Evolutionary conservation across 2,797 vertebrate species (phyloP), one percentile per base, ranked within the genome.

Genomic region (Channa striata): DNA sequence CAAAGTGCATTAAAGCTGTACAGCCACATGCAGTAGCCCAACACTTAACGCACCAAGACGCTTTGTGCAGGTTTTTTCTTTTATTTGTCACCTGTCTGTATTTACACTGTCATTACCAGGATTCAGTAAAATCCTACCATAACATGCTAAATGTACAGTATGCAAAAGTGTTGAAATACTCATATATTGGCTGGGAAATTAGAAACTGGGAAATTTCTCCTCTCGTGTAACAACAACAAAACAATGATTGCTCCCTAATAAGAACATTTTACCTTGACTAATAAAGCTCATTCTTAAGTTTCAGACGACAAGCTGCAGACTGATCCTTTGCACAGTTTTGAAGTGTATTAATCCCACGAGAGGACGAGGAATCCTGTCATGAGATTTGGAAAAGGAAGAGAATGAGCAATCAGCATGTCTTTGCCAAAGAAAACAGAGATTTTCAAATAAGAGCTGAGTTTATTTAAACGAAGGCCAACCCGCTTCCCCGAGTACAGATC

Each of bases 401-500:
- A 49, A 42, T 69, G 42, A 59, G 37, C 51, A 65, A 63, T 70
- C 33, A 62, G 23, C 39, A 68, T 43, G 21, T 46, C 68, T 40
- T 25, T 56, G 34, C 11, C 21, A 20, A 21, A 60, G 52, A 63
- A 59, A 61, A 69, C 30, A 37, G 37, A 58, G 43, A 47, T 25
- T 48, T 80, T 68, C 10, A 13, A 43, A 53, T 62, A 59, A 44
- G 39, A 61, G 25, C 23, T 11, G 2, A 49, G 53, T 61, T 71
- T 52, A 60, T 74, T 72, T 25, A 63, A 53, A 47, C 59, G 40
- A 54, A 70, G 54, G 74, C 40, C 16, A 42, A 49, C 52, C 13
- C 17, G 49, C 33, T 78, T 70, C 36, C n/a, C 33, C 23, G 21
- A 64, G 16, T 37, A n/a, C 23, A 77, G 56, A 60, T 33, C 58